A percentile compares a stretch with the other conserved stretches of the same genome.
Conservation (phyloP, 2,797 vertebrate genomes). For the Petrocephalus schoutedeni region DNA sequence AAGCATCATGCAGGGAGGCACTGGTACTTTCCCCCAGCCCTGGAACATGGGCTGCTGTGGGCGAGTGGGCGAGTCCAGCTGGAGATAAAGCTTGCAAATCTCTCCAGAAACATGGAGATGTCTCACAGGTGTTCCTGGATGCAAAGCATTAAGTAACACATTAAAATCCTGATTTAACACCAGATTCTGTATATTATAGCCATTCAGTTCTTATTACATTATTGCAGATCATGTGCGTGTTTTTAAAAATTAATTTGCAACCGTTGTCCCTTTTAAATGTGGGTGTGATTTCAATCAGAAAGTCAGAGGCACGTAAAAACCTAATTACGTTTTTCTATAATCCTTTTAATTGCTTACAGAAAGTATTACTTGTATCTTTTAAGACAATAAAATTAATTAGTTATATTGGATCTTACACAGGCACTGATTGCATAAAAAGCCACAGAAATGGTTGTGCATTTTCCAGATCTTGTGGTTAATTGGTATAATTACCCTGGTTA, state of each 20-base stretch:
- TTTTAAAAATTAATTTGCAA: not conserved
- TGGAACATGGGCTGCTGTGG: not conserved
- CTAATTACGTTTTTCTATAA: not conserved
- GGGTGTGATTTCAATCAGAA: not conserved
- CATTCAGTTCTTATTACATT: constrained; percentile 6
- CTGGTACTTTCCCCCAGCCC: not conserved
- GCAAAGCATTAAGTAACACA: not conserved
- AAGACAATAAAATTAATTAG: not conserved
- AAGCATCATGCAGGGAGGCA: not conserved
- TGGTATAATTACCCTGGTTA: not conserved
- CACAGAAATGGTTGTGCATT: not conserved
- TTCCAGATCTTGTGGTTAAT: not conserved
- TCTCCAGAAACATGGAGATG: not conserved
- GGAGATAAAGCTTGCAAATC: not conserved
- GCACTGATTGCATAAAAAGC: not conserved
- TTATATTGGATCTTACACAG: not conserved
- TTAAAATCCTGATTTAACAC: not conserved
- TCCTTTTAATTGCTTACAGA: not conserved
- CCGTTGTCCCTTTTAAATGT: not conserved
- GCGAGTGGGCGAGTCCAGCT: not conserved
- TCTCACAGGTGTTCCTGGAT: not conserved
- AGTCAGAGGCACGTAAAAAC: not conserved
- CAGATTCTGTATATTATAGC: not conserved
- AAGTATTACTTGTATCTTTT: constrained; percentile 7
- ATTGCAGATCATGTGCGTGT: not conserved